A percentile compares a stretch with the other conserved stretches of the same genome.
These are phyloP conservation scores for Telmatochromis bifrenatus DNA, from an alignment of 2,113 vertebrate species.

Conservation along the genomic window DNA sequence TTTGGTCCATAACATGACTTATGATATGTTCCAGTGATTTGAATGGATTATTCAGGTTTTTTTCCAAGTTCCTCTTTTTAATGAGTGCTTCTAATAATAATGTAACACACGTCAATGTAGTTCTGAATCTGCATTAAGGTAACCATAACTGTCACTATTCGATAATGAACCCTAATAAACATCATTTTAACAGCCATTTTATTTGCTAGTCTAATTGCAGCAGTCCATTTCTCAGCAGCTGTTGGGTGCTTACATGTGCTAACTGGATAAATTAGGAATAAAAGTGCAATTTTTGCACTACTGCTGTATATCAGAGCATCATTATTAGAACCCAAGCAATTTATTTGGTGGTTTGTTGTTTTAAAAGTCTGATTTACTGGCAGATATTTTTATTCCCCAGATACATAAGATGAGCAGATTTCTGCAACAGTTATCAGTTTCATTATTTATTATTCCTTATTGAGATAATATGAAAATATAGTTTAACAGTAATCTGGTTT, in stretches of 20 bases:
- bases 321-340: neutral
- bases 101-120: neutral
- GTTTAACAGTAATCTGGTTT: neutral
- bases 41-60: fast-evolving
- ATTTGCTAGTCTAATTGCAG: neutral
- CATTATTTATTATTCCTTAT: neutral
- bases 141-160: neutral
- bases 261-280: neutral
- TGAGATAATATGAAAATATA: neutral
- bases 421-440: neutral
- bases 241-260: neutral
- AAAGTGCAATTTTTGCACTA: neutral
- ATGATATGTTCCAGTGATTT: neutral
- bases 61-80: too few species aligned
- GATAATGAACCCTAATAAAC: neutral
- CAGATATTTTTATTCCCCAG: neutral
- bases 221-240: neutral
- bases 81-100: too few species aligned
- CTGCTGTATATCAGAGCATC: neutral
- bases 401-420: neutral
- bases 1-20: neutral
- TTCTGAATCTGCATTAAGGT: neutral
- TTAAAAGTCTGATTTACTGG: neutral
- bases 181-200: neutral
- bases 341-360: neutral